phyloP scores from a whole-genome alignment of 2,888 invertebrate species.

The Tuberolachnus salignus region DNA sequence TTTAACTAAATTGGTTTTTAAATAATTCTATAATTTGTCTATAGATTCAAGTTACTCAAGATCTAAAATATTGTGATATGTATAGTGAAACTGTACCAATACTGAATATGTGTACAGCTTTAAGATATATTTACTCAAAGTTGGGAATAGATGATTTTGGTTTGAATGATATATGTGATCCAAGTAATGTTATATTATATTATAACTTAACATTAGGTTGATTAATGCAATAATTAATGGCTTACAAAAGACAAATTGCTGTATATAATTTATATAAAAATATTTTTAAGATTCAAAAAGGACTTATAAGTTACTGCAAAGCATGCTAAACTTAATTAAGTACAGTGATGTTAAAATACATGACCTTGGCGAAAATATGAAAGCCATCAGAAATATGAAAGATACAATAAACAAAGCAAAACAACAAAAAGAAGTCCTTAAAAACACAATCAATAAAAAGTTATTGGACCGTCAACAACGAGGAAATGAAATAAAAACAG shows the following conservation, averaged over 20 bases:
- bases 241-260: too few species aligned
- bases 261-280: neutral
- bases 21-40: neutral
- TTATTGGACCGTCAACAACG: slow-evolving; percentile 22
- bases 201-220: too few species aligned
- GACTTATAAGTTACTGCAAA: slow-evolving; percentile 35
- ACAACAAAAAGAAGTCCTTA: slow-evolving; percentile 31
- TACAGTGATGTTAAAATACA: slow-evolving; percentile 47
- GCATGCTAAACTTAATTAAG: slow-evolving; percentile 48
- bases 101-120: slow-evolving; percentile 50
- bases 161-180: slow-evolving; percentile 52
- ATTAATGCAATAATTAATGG: too few species aligned
- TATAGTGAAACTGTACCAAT: slow-evolving; percentile 39
- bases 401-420: slow-evolving; percentile 36
- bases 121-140: slow-evolving; percentile 40
- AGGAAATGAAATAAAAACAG: slow-evolving; percentile 36
- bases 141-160: slow-evolving; percentile 52
- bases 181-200: slow-evolving; percentile 17
- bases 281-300: slow-evolving; percentile 44
- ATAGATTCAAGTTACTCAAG: slow-evolving; percentile 42
- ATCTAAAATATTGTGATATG: slow-evolving; percentile 39
- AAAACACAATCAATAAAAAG: slow-evolving; percentile 38
- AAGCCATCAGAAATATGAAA: slow-evolving; percentile 48
- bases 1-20: neutral
- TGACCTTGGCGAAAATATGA: slow-evolving; percentile 41